Conservation (phyloP, 2,888 invertebrate genomes). For the Drosophila subsilvestris region DNA sequence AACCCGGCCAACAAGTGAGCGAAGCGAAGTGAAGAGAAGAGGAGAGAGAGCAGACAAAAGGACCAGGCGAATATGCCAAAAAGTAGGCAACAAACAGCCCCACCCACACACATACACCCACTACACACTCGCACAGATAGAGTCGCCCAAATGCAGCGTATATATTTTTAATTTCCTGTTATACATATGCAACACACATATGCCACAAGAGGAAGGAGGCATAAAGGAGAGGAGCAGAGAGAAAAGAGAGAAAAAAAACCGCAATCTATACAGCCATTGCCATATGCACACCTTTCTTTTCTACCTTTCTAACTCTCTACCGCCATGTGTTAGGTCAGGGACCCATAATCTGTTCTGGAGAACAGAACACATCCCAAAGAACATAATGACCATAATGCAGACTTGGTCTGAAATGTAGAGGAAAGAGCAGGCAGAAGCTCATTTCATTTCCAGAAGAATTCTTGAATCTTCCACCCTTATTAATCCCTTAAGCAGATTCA, state of each 20-base stretch:
- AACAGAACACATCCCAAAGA: background rate
- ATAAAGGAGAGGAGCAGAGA: background rate
- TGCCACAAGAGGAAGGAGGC: slow-evolving; percentile 4
- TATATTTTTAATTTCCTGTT: slow-evolving; percentile 62
- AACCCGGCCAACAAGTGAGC: slow-evolving; percentile 47
- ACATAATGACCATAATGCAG: slow-evolving; percentile 27
- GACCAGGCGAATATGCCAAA: slow-evolving; percentile 29
- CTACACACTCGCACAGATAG: slow-evolving; percentile 18
- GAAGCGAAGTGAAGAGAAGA: background rate
- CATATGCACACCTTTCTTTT: background rate
- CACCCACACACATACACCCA: slow-evolving; percentile 13
- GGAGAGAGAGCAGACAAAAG: slow-evolving; percentile 28
- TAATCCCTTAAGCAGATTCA: background rate
- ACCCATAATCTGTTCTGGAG: slow-evolving; percentile 11
- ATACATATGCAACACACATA: slow-evolving; percentile 14
- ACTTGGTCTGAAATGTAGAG: background rate
- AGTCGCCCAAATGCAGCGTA: slow-evolving; percentile 28
- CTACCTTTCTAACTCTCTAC: background rate
- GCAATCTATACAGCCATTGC: background rate
- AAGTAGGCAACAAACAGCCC: slow-evolving; percentile 42
- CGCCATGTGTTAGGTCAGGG: background rate
- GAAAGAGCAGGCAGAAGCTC: background rate
- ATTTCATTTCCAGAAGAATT: background rate
- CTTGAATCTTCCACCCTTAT: background rate
- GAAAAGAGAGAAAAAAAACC: slow-evolving; percentile 13